Percentiles rank a stretch among this genome's conserved stretches.
These are phyloP conservation scores for Melitaea cinxia DNA, from an alignment of 1,140 invertebrate species.

Conservation along the genomic window DNA sequence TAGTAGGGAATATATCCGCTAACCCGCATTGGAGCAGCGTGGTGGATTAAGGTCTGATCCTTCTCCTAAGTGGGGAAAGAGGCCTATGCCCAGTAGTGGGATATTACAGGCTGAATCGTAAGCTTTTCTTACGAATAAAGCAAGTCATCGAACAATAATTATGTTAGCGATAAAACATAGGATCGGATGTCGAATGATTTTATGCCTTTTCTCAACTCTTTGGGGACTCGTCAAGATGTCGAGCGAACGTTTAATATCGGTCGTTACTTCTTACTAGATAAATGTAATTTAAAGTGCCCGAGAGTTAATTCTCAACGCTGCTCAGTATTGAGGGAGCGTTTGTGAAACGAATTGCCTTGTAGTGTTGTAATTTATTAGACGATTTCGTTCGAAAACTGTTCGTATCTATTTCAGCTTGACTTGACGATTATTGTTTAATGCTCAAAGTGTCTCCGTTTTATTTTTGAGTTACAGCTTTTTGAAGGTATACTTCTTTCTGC, in stretches of 20 bases:
- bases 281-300: slow-evolving; percentile 18
- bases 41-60: too few species aligned
- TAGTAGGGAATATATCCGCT: too few species aligned
- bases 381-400: neutral
- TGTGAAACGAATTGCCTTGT: neutral
- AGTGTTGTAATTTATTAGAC: slow-evolving; percentile 1
- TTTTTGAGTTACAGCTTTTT: neutral
- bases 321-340: neutral
- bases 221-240: slow-evolving; percentile 2
- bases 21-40: too few species aligned
- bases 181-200: slow-evolving; percentile 9
- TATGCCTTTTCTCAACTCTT: slow-evolving; percentile 8
- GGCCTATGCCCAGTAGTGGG: too few species aligned
- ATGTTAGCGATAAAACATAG: slow-evolving; percentile 1
- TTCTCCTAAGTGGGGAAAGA: too few species aligned
- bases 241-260: slow-evolving; percentile 14
- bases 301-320: slow-evolving; percentile 7
- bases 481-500: neutral
- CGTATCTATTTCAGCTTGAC: neutral
- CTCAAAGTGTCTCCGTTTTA: neutral
- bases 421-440: neutral
- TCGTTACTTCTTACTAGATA: slow-evolving; percentile 12
- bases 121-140: neutral
- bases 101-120: too few species aligned
- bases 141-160: neutral